Conservation (phyloP, 2,113 vertebrate species). For the Centrocercus urophasianus region DNA sequence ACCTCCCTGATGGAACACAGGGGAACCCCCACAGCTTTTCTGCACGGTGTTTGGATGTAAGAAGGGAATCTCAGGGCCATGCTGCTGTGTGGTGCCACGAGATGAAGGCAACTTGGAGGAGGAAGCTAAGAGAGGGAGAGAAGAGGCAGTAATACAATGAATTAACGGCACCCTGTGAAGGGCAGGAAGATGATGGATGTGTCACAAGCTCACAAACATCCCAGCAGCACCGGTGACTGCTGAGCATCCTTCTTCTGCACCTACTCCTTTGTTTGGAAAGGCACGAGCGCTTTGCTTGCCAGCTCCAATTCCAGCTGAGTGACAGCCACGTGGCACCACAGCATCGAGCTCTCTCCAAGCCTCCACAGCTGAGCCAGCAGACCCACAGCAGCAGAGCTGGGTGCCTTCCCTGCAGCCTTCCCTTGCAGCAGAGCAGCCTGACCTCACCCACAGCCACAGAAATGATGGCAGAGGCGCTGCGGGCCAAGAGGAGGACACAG, state of each 20-base stretch:
- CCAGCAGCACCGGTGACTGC: background rate
- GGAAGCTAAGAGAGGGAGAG: background rate
- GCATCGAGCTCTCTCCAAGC: background rate
- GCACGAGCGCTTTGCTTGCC: background rate
- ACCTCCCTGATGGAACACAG: background rate
- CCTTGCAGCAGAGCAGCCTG: background rate
- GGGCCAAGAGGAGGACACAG: background rate
- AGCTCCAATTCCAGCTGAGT: background rate
- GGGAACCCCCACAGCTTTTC: background rate
- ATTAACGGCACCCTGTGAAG: background rate
- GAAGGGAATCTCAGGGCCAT: background rate
- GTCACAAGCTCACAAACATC: constrained; percentile 8
- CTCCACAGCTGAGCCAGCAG: background rate
- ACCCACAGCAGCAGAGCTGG: background rate
- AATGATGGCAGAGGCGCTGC: background rate
- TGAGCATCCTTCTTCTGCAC: background rate
- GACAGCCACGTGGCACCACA: background rate
- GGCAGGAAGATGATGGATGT: background rate
- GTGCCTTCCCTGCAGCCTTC: background rate
- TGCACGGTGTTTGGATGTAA: background rate
- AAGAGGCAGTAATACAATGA: background rate
- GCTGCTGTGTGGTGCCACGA: background rate
- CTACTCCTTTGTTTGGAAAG: background rate
- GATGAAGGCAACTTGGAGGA: background rate
- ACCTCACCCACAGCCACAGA: background rate